These are phyloP conservation scores for Trichonephila clavipes DNA, from an alignment of 1,140 invertebrate genomes.

Conservation along the genomic window DNA sequence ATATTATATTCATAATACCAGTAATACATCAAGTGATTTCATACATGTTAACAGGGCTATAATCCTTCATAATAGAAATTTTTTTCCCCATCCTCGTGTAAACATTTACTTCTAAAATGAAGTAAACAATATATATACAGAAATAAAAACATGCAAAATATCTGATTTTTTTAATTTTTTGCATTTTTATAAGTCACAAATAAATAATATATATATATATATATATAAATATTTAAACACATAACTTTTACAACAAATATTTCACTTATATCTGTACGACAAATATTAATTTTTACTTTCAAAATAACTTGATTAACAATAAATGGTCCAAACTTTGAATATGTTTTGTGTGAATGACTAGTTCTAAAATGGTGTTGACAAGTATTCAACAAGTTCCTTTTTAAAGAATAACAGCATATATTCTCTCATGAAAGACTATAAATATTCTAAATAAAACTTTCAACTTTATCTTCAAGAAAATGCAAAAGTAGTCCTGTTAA, in stretches of 20 bases:
- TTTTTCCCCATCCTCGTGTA: background rate
- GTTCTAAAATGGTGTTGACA: background rate
- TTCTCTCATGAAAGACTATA: background rate
- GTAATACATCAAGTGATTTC: too few species aligned
- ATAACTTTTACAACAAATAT: background rate
- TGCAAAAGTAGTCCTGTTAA: background rate
- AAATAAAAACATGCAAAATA: background rate
- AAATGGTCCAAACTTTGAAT: background rate
- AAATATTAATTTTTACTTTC: background rate
- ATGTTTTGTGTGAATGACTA: slow-evolving; percentile 8
- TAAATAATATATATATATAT: slow-evolving; percentile 7
- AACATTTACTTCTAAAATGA: background rate
- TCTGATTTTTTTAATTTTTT: background rate
- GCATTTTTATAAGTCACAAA: background rate
- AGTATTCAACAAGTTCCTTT: background rate
- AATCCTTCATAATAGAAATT: background rate
- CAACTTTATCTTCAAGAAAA: background rate
- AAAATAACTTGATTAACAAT: background rate
- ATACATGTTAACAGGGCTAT: too few species aligned
- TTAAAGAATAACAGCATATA: background rate
- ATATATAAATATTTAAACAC: background rate
- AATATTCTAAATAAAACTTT: background rate
- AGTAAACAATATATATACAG: background rate
- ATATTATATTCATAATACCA: too few species aligned
- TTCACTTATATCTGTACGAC: background rate